These are phyloP conservation scores for Clupea harengus DNA, from an alignment of 2,113 vertebrate genomes.

Conservation along the genomic window DNA sequence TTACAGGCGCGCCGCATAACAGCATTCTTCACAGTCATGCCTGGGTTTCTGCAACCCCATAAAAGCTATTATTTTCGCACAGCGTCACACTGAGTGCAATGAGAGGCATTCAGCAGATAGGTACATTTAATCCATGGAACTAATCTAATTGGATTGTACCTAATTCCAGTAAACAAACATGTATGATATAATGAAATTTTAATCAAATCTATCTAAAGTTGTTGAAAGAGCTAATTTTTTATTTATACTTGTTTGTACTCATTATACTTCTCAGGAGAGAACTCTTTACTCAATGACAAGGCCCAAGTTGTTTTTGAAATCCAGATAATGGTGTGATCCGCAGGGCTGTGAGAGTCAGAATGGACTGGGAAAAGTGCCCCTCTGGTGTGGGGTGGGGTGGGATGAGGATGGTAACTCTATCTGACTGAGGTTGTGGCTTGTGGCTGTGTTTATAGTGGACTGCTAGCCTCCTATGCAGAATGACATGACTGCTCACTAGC, in stretches of 20 bases:
- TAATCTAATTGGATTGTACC: not conserved
- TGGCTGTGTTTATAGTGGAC: constrained; percentile 56
- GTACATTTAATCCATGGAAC: not conserved
- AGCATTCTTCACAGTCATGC: constrained; percentile 11
- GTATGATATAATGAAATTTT: not conserved
- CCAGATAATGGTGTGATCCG: not conserved
- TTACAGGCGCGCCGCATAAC: not conserved
- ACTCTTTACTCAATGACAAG: not conserved
- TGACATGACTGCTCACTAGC: constrained; percentile 43
- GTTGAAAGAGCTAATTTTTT: not conserved
- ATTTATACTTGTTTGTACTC: not conserved
- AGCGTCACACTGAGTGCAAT: not conserved
- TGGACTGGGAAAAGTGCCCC: constrained; percentile 27
- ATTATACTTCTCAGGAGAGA: not conserved
- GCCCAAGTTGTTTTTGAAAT: not conserved
- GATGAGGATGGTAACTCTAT: constrained; percentile 50
- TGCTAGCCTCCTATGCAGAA: constrained; percentile 46
- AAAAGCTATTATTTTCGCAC: not conserved
- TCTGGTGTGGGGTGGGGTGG: not conserved
- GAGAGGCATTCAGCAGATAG: not conserved
- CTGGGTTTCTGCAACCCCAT: not conserved
- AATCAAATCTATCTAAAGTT: not conserved
- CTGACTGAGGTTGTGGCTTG: constrained; percentile 53
- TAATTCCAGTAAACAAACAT: not conserved
- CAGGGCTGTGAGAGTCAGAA: not conserved